These are phyloP conservation scores for Acanthosepion pharaonis DNA, from an alignment of 2,888 invertebrate genomes.

Conservation along the genomic window DNA sequence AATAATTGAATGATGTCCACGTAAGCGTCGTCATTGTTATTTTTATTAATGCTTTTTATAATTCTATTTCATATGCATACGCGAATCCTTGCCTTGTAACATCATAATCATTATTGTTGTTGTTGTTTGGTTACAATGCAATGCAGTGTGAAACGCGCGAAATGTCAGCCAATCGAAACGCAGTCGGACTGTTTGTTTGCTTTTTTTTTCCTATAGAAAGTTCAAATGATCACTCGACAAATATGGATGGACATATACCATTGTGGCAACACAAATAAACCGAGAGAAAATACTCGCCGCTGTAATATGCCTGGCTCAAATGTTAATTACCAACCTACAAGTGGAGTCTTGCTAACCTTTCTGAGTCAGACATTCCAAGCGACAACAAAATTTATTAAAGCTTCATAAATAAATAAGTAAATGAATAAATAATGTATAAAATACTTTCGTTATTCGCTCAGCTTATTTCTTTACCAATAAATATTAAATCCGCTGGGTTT, in stretches of 20 bases:
- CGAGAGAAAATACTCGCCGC: not conserved
- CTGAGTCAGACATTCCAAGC: not conserved
- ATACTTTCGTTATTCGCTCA: not conserved
- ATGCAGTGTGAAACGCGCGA: constrained; percentile 33
- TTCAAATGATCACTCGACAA: constrained; percentile 33
- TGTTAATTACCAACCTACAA: constrained; percentile 33
- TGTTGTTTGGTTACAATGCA: constrained; percentile 1
- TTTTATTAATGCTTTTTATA: not conserved
- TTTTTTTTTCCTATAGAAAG: not conserved
- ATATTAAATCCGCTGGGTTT: not conserved
- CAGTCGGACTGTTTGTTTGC: not conserved
- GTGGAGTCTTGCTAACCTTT: not conserved
- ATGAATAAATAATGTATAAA: constrained; percentile 16
- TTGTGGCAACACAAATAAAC: not conserved
- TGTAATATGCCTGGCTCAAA: not conserved
- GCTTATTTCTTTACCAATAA: not conserved
- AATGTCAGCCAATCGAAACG: not conserved
- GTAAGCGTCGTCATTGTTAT: not conserved
- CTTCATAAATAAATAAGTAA: not conserved
- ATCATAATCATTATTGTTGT: not conserved
- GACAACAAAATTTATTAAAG: not conserved
- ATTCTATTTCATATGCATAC: not conserved
- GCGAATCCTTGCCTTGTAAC: not conserved
- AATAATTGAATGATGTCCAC: not conserved
- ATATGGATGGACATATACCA: not conserved